Evolutionary conservation across 2,113 vertebrate species (phyloP).

Genomic region (Oostethus manadensis): DNA sequence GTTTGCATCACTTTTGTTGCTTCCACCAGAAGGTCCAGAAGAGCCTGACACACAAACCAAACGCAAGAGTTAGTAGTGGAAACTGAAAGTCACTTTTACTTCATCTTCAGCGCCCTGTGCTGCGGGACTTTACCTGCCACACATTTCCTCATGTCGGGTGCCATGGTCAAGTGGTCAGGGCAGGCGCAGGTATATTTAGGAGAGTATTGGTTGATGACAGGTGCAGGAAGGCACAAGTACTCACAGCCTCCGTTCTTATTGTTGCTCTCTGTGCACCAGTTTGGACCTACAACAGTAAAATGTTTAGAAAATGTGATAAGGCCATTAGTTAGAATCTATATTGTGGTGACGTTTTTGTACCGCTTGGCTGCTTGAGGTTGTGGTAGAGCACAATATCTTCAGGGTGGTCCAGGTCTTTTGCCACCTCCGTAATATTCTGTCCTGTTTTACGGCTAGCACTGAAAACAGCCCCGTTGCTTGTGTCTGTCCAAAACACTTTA

Average conservation of each 20-base stretch:
- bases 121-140: conserved; percentile 57
- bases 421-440: conserved; percentile 65
- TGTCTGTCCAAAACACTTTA: conserved; percentile 84
- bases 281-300: conserved; percentile 61
- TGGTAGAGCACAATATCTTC: conserved; percentile 81
- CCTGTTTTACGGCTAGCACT: conserved; percentile 84
- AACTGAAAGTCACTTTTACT: neutral
- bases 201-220: conserved; percentile 67
- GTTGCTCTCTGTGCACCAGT: conserved; percentile 73
- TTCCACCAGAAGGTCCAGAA: conserved; percentile 5
- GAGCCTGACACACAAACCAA: conserved; percentile 4
- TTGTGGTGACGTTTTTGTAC: conserved; percentile 48
- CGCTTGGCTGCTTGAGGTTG: conserved; percentile 74
- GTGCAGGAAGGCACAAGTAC: conserved; percentile 84
- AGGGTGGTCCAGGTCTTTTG: conserved; percentile 65
- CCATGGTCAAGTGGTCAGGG: conserved; percentile 71
- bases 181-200: conserved; percentile 85
- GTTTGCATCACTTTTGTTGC: neutral
- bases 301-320: neutral
- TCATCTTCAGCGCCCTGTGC: neutral
- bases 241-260: conserved; percentile 78
- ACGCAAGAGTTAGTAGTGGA: neutral
- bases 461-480: conserved; percentile 67
- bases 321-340: neutral
- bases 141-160: conserved; percentile 73